Evolutionary conservation across 2,888 invertebrate species (phyloP), one percentile per base, ranked within the genome.

Genomic region (Serripes groenlandicus): DNA sequence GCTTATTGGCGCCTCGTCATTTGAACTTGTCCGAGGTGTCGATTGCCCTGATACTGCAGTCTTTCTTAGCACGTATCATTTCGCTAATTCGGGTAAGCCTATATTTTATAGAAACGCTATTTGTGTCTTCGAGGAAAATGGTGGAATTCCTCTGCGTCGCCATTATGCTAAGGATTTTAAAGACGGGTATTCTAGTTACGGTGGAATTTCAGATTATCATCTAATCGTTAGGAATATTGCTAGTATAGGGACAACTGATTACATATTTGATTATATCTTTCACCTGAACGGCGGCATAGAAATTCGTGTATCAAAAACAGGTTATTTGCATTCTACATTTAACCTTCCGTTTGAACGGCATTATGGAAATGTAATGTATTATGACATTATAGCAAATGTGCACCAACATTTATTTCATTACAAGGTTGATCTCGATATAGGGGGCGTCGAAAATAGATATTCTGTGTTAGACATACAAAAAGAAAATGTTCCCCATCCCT

Each of bases 1-100:
- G 89, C 76, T 91, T 49, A 87, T 93, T 32, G 93, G 93, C 1
- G 88, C 90, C 0, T 88, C 88, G 5, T 88, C 89, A 7, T 90
- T 87, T 81, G 92, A 91, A 75, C 89, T 93, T 26, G 88, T 92
- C 23, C 89, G 90, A 0, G 94, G 94, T 0, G 87, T 92, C 15
- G 94, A 94, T 77, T 94, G 94, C 75, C 93, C 93, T 3, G 89
- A 90, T 42, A 90, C 92, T 0, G 92, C 94, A 1, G 75, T 89
- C 11, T 93, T 91, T 86, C 73, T 91, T 7, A 89, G 91, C 69
- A 74, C 90, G 23, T 85, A 87, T 72, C 88, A 90, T 72, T 90
- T 90, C 71, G 89, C 88, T 7, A 86, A 90, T 82, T 78, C 85
- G 18, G 85, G 86, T 11, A 66, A 77, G 26, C 91, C 90, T 3